phyloP scores from a whole-genome alignment of 1,140 invertebrate species.

The Ceratina australensis region DNA sequence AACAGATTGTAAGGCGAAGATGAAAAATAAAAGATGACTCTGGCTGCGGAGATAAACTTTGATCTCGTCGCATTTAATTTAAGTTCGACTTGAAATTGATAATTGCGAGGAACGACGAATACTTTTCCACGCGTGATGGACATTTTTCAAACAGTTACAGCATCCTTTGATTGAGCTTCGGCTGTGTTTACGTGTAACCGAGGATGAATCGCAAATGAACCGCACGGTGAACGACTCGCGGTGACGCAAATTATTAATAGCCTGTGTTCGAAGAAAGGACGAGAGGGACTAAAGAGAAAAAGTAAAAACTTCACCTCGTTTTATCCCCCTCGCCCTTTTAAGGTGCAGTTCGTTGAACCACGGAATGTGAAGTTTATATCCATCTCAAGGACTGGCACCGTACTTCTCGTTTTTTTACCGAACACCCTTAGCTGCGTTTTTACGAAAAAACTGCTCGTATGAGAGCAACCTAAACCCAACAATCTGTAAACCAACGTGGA shows the following conservation, averaged over 20 bases:
- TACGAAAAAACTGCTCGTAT: not conserved
- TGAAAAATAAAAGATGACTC: too few species aligned
- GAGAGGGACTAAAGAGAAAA: not conserved
- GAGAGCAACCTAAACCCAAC: not conserved
- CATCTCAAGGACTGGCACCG: conserved; percentile 42
- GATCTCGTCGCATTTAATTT: too few species aligned
- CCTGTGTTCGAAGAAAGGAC: conserved; percentile 30
- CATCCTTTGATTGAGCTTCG: not conserved
- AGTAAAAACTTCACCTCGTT: conserved; percentile 25
- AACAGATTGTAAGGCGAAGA: not conserved
- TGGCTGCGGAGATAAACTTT: too few species aligned
- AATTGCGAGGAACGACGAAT: too few species aligned
- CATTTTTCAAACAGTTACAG: conserved; percentile 34
- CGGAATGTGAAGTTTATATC: conserved; percentile 42
- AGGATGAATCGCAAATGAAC: conserved; percentile 1
- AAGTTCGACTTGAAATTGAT: too few species aligned
- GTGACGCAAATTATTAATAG: conserved; percentile 48
- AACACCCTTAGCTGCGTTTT: not conserved
- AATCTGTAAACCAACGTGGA: not conserved
- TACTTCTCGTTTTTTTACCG: conserved; percentile 25
- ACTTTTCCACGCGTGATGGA: too few species aligned
- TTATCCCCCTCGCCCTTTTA: conserved; percentile 46
- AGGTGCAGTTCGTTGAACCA: conserved; percentile 52
- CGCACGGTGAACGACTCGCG: too few species aligned
- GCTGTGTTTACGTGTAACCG: not conserved